Evolutionary conservation across 2,797 vertebrate genomes (phyloP), one percentile per base, ranked within the genome.

Genomic region (Tauraco hartlaubi): DNA sequence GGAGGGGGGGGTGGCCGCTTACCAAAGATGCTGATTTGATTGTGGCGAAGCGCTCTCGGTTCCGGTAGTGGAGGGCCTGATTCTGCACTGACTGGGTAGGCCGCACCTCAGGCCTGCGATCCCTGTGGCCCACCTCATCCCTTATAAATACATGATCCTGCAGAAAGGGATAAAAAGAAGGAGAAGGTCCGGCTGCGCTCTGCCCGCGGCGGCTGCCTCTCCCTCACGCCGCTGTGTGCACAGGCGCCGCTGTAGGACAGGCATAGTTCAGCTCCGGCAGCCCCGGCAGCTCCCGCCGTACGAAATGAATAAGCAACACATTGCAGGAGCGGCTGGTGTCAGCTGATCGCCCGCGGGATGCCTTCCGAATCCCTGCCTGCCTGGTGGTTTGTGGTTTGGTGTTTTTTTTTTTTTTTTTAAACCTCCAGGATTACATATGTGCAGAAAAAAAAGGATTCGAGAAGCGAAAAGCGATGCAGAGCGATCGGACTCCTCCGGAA

Each of bases 1-100:
- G 94, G 94, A 97, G 39, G 12, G 39, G 39, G 97, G 97, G 97
- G 93, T 92, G 94, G 96, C 93, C 94, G 98, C 99, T 99, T 98
- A 99, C 99, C 98, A 99, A 98, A 96, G 99, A 99, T 92, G 99
- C 99, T 86, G 99, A 99, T 98, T 99, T 99, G 97, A 99, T 99
- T 97, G 99, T 99, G 98, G 99, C 99, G 97, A 99, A 99, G 98
- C 99, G 99, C 96, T 99, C 99, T 95, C 99, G 98, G 99, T 99
- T 99, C 98, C 99, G 99, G 98, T 99, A 99, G 98, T 99, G 99
- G 96, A 99, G 99, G 97, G 98, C 98, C 98, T 98, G 99, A 98
- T 98, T 99, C 97, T 99, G 98, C 98, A 99, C 99, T 43, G 98
- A 99, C 92, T 98, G 98, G 93, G 99, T 98, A 93, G 98, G 99